phyloP scores from a whole-genome alignment of 2,888 invertebrate genomes.

The Idaea straminata region DNA sequence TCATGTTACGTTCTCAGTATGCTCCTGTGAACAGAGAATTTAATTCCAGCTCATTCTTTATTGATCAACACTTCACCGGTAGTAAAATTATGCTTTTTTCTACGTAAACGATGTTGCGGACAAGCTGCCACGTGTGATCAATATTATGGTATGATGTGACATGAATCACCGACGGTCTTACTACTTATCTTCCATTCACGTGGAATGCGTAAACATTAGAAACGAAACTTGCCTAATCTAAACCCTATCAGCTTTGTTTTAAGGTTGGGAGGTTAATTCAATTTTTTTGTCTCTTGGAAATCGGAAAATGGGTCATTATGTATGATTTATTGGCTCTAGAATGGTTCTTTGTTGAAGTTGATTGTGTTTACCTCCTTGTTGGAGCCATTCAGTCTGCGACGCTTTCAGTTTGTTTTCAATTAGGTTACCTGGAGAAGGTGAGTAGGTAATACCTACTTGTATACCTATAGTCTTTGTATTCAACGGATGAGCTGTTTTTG shows the following conservation, averaged over 20 bases:
- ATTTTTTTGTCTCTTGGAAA: not conserved
- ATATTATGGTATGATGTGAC: constrained; percentile 14
- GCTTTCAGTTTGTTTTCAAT: constrained; percentile 7
- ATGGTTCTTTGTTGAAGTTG: not conserved
- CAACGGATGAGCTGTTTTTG: not conserved
- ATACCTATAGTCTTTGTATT: not conserved
- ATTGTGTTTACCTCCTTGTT: not conserved
- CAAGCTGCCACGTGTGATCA: constrained; percentile 15
- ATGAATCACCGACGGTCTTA: constrained; percentile 19
- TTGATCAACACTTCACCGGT: not conserved
- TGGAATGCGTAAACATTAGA: constrained; percentile 14
- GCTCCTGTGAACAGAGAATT: not conserved
- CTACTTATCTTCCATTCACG: constrained; percentile 16
- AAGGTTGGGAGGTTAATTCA: not conserved
- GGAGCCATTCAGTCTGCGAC: constrained; percentile 5
- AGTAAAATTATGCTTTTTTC: not conserved
- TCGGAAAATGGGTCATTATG: not conserved
- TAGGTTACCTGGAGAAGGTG: constrained; percentile 2
- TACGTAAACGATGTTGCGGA: not conserved
- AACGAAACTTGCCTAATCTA: not conserved
- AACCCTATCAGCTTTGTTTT: not conserved
- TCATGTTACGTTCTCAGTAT: not conserved
- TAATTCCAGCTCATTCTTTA: constrained; percentile 10
- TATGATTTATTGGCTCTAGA: not conserved
- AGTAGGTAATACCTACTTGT: not conserved